Evolutionary conservation across 2,113 vertebrate genomes (phyloP).

Genomic region (Cairina moschata): DNA sequence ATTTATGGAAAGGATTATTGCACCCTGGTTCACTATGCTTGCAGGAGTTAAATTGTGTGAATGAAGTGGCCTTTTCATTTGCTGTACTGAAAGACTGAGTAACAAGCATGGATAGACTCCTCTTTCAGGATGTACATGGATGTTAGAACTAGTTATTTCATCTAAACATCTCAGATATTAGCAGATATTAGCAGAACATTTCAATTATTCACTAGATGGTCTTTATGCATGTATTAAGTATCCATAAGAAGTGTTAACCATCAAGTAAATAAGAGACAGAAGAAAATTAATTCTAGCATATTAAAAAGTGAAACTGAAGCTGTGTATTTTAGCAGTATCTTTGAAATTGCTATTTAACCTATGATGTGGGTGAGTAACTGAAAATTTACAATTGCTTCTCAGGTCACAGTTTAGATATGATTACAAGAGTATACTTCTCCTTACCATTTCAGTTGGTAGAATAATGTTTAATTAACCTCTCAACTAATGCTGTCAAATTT

Average conservation of each 20-base stretch:
- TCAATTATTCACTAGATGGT: background rate
- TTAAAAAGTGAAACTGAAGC: background rate
- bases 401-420: background rate
- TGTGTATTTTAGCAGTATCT: background rate
- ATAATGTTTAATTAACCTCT: conserved; percentile 20
- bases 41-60: background rate
- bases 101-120: background rate
- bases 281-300: background rate
- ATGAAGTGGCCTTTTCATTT: background rate
- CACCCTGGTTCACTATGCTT: background rate
- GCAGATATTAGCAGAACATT: background rate
- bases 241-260: background rate
- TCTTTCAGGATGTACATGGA: background rate
- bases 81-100: background rate
- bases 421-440: background rate
- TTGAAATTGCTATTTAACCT: background rate
- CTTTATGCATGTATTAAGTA: background rate
- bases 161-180: background rate
- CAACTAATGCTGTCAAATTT: background rate
- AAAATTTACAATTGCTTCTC: background rate
- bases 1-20: rapidly evolving
- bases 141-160: background rate
- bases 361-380: background rate
- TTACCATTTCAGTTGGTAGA: background rate
- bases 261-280: background rate